Evolutionary conservation across 2,888 invertebrate genomes (phyloP), one percentile per base, ranked within the genome.

Genomic region (Norana najaformis): DNA sequence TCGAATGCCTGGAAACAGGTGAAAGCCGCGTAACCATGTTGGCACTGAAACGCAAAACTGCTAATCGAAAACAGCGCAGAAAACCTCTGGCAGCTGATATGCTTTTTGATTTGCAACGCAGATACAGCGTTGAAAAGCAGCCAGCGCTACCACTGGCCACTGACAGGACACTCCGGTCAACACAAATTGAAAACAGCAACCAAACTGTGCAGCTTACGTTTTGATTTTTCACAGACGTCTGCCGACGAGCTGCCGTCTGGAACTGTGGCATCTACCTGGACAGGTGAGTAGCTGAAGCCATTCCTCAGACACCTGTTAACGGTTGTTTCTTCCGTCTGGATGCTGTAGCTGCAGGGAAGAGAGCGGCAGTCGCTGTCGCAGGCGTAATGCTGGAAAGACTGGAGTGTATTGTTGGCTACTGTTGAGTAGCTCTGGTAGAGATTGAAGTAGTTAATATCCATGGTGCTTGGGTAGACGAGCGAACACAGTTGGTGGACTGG

Each of bases 221-320:
- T 85, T 37, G 85, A 85, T 85, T 85, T 85, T 37, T 85, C 85
- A 23, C 85, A 85, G 85, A 85, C 85, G 35, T 85, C 85, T 5
- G 85, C 85, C 35, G 85, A 35, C 20, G 36, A 35, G 85, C 18
- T 37, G 85, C 36, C 85, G 23, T 85, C 85, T 85, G 85, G 85
- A 85, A 85, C 23, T 23, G 85, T 13, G 34, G 85, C 37, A 37
- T 85, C 85, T 36, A 35, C 85, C 85, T 36, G 85, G 13, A 36
- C 85, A 85, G 85, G 85, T 85, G 85, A 85, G 85, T 85, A 85
- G 85, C 85, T 85, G 85, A 85, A 85, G 36, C 36, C 85, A 16
- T 85, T 30, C 37, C 85, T 85, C 23, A 85, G 85, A 85, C 85
- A 85, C 85, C 85, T 85, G 85, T 85, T 85, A 37, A 85, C 85